Evolutionary conservation across 2,113 vertebrate genomes (phyloP).

Genomic region (Neolamprologus sp.): DNA sequence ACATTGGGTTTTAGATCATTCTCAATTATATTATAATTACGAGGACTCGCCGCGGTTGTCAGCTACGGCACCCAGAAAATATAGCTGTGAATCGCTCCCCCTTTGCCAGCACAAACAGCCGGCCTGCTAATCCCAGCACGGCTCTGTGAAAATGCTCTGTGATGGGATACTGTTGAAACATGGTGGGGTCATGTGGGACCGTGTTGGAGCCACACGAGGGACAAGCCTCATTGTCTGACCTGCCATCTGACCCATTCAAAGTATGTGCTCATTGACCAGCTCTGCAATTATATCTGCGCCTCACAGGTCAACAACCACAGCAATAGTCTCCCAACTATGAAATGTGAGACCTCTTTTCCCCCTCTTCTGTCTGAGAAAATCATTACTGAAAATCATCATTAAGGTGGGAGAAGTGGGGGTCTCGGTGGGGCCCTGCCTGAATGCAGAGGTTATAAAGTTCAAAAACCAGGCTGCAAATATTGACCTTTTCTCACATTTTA

Average conservation of each 20-base stretch:
- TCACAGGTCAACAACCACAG: background rate
- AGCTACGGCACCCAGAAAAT: constrained; percentile 53
- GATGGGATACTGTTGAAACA: constrained; percentile 54
- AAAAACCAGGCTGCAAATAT: background rate
- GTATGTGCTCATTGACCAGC: background rate
- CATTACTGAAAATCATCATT: background rate
- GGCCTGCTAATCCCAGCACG: constrained; percentile 56
- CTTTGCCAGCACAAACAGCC: constrained; percentile 63
- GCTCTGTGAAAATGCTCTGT: constrained; percentile 43
- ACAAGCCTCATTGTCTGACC: background rate
- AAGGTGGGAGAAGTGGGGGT: background rate
- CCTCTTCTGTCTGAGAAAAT: background rate
- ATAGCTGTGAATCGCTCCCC: constrained; percentile 50
- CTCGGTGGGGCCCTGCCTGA: background rate
- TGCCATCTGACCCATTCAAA: background rate
- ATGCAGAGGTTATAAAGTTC: background rate
- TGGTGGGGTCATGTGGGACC: constrained; percentile 20
- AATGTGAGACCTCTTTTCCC: background rate
- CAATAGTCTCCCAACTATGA: background rate
- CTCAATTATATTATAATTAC: constrained; percentile 65
- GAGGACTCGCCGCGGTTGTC: constrained; percentile 32
- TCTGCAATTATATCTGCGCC: background rate
- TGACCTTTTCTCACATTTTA: constrained; percentile 17
- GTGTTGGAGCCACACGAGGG: background rate
- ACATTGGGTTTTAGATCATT: constrained; percentile 53